Evolutionary conservation across 2,113 vertebrate species (phyloP).

Genomic region (Pollachius pollachius): DNA sequence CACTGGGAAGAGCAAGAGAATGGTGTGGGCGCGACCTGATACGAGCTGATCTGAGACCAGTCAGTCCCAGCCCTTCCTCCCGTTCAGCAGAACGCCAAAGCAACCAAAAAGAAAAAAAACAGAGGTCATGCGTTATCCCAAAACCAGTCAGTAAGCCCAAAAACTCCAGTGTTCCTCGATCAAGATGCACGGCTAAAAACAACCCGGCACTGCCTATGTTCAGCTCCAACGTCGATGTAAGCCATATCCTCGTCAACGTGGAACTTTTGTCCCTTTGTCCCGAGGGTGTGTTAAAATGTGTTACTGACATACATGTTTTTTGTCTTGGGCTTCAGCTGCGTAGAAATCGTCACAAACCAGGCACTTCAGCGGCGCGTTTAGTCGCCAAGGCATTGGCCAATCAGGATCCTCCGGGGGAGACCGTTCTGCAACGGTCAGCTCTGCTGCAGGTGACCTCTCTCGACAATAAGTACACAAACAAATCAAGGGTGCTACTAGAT

Average conservation of each 20-base stretch:
- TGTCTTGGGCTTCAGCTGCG: slow-evolving; percentile 39
- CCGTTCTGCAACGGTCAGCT: slow-evolving; percentile 55
- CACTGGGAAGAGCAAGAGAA: slow-evolving; percentile 36
- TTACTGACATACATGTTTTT: background rate
- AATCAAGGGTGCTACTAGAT: too few relatives aligned
- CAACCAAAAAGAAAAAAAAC: slow-evolving; percentile 18
- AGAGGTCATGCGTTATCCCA: slow-evolving; percentile 1
- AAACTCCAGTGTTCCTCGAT: slow-evolving; percentile 6
- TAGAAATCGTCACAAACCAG: slow-evolving; percentile 33
- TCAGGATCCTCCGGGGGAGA: slow-evolving; percentile 48
- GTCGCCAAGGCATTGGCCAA: slow-evolving; percentile 75
- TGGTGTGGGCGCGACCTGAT: slow-evolving; percentile 39
- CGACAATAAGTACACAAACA: slow-evolving; percentile 54
- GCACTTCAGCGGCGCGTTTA: slow-evolving; percentile 42
- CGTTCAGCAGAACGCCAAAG: slow-evolving; percentile 18
- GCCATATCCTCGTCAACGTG: background rate
- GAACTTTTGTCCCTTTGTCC: background rate
- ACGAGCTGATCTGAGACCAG: slow-evolving; percentile 35
- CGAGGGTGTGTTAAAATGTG: background rate
- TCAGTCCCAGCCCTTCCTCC: slow-evolving; percentile 15
- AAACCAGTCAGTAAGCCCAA: slow-evolving; percentile 18
- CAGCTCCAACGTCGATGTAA: slow-evolving; percentile 68
- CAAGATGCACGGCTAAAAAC: slow-evolving; percentile 42
- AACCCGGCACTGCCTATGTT: slow-evolving; percentile 42
- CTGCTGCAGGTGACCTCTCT: slow-evolving; percentile 40